Conservation (phyloP, 2,797 vertebrate genomes). For the Glyptemys insculpta region DNA sequence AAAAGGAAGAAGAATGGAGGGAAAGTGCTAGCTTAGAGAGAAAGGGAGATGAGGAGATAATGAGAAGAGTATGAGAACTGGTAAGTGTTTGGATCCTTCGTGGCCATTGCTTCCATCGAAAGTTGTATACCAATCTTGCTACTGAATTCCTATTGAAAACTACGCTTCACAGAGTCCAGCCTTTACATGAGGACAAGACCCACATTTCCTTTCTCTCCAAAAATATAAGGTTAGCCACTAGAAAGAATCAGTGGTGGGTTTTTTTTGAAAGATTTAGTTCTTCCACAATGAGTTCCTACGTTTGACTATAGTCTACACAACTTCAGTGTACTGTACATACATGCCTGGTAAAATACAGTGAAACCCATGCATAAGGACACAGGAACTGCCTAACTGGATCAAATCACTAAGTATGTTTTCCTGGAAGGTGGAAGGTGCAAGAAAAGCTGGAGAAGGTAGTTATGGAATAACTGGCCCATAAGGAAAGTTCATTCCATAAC, state of each 20-base stretch:
- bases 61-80: background rate
- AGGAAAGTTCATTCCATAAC: background rate
- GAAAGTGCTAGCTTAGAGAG: background rate
- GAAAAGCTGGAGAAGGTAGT: rapidly evolving
- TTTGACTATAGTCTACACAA: background rate
- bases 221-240: background rate
- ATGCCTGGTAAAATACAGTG: background rate
- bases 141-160: background rate
- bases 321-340: background rate
- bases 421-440: background rate
- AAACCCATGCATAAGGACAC: background rate
- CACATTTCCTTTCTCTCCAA: background rate
- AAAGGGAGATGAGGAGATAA: background rate
- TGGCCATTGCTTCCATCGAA: background rate
- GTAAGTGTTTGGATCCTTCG: background rate
- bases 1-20: background rate
- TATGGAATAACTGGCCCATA: background rate
- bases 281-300: background rate
- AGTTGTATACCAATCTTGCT: background rate
- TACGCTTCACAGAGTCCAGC: rapidly evolving
- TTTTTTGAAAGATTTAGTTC: background rate
- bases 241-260: background rate
- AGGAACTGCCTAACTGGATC: rapidly evolving
- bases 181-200: background rate
- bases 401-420: background rate